Evolutionary conservation across 2,888 invertebrate species (phyloP).

Genomic region (Elegia similella): DNA sequence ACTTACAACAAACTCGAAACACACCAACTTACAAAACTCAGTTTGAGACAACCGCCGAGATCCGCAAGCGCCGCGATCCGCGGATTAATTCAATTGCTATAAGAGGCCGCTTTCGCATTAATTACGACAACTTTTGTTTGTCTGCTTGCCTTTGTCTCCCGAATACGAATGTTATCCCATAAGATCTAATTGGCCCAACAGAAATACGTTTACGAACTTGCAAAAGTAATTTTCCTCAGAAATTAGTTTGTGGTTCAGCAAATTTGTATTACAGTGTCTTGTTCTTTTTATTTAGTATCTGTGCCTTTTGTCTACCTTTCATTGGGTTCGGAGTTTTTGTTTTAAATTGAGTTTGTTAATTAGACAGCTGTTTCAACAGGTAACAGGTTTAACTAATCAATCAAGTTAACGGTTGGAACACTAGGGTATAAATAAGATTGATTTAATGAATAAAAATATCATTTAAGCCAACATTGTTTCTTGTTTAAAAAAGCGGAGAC

Average conservation of each 20-base stretch:
- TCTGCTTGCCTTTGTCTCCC: conserved; percentile 25
- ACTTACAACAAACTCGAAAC: not conserved
- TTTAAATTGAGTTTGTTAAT: conserved; percentile 11
- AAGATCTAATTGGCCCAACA: conserved; percentile 18
- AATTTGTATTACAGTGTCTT: conserved; percentile 18
- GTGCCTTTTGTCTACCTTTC: conserved; percentile 4
- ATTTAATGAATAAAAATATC: not conserved
- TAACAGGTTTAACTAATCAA: no score
- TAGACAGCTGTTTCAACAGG: not conserved
- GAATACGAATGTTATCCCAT: conserved; percentile 21
- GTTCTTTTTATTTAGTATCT: conserved; percentile 16
- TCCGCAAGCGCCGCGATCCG: conserved; percentile 10
- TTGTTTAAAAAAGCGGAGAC: no score
- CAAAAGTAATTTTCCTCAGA: conserved; percentile 17
- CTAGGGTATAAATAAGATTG: not conserved
- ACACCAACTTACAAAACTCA: conserved; percentile 8
- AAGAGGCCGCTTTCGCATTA: conserved; percentile 32
- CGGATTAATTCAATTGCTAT: conserved; percentile 38
- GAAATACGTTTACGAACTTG: conserved; percentile 25
- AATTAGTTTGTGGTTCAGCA: conserved; percentile 13
- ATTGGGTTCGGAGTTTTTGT: conserved; percentile 10
- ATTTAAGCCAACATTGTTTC: not conserved
- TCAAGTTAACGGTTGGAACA: no score
- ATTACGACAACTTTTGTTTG: conserved; percentile 30
- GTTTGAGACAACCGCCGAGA: conserved; percentile 4